A percentile compares a stretch with the other conserved stretches of the same genome.
These are phyloP conservation scores for Spizella passerina DNA, from an alignment of 2,797 vertebrate species.

Conservation along the genomic window DNA sequence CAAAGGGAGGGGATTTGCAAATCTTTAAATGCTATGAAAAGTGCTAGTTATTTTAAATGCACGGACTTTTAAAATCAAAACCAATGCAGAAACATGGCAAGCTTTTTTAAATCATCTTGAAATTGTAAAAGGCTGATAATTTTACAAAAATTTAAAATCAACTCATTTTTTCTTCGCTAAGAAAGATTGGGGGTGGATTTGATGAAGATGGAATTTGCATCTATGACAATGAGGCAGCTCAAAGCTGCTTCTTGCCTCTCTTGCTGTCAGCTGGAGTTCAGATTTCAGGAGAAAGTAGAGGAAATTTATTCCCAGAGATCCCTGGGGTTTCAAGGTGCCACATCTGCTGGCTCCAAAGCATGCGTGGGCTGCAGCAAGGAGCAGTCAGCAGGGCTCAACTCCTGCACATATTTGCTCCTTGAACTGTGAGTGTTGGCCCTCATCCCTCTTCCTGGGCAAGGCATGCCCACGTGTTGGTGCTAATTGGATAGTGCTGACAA, in stretches of 20 bases:
- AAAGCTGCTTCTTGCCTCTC: neutral
- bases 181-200: neutral
- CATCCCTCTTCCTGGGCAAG: neutral
- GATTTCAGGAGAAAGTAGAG: neutral
- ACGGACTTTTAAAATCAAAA: neutral
- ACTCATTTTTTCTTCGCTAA: neutral
- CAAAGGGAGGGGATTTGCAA: neutral
- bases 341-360: neutral
- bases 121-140: neutral
- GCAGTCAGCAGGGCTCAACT: neutral
- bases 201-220: neutral
- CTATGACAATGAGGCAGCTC: neutral
- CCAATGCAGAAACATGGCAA: neutral
- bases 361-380: rapidly evolving
- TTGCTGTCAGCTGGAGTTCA: neutral
- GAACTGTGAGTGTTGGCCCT: neutral
- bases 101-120: neutral
- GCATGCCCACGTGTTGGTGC: rapidly evolving
- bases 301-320: neutral
- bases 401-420: rapidly evolving
- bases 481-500: neutral
- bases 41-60: neutral
- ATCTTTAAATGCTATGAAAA: neutral
- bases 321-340: neutral
- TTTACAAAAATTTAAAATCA: neutral